These are phyloP conservation scores for Ophiodon elongatus DNA, from an alignment of 2,113 vertebrate species.

Conservation along the genomic window DNA sequence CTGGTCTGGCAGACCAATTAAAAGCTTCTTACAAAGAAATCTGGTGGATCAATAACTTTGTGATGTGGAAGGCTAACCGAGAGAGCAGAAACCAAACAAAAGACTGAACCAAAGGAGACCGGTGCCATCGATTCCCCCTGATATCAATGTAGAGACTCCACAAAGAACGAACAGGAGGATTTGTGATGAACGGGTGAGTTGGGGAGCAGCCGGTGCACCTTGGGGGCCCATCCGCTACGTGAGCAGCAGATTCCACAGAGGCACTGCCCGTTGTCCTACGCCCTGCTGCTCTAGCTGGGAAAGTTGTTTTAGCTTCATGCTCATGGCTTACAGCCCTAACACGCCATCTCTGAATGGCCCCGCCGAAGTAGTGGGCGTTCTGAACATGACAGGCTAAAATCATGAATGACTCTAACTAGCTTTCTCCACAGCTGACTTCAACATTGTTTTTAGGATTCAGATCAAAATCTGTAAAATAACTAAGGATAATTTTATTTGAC, in stretches of 20 bases:
- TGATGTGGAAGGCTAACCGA: not conserved
- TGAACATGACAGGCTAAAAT: not conserved
- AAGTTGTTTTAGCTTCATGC: slow-evolving; percentile 72
- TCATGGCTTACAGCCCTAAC: slow-evolving; percentile 50
- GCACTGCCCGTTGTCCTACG: slow-evolving; percentile 36
- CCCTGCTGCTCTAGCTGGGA: slow-evolving; percentile 62
- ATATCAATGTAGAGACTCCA: not conserved
- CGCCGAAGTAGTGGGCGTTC: not conserved
- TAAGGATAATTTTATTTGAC: not conserved
- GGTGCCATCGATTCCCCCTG: not conserved
- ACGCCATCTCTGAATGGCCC: slow-evolving; percentile 21
- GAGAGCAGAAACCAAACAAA: slow-evolving; percentile 3
- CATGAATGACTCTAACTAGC: not conserved
- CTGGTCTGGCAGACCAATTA: not conserved
- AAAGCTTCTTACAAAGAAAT: not conserved
- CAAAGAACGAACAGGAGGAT: not conserved
- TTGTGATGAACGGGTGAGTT: slow-evolving; percentile 1
- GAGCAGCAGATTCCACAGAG: slow-evolving; percentile 50
- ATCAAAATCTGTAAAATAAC: slow-evolving; percentile 5
- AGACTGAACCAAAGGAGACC: not conserved
- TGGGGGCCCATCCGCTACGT: slow-evolving; percentile 35
- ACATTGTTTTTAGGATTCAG: slow-evolving; percentile 19
- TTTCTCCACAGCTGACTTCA: not conserved
- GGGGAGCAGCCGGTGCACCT: slow-evolving; percentile 31
- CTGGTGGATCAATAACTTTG: not conserved